Conservation (phyloP, 2,113 vertebrate species). For the Chroicocephalus ridibundus region DNA sequence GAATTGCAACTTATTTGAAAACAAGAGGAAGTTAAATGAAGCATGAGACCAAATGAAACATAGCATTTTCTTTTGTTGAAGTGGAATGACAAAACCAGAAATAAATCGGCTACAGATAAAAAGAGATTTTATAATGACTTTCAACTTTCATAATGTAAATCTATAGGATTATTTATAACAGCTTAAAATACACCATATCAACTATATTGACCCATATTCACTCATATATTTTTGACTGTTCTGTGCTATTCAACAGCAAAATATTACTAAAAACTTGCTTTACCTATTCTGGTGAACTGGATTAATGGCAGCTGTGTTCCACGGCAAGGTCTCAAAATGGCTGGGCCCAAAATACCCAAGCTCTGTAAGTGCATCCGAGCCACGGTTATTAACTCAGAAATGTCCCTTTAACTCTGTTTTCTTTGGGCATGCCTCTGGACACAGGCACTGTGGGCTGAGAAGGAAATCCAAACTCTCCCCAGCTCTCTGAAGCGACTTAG, state of each 20-base stretch:
- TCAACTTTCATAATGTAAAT: not conserved
- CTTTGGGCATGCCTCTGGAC: not conserved
- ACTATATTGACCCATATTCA: not conserved
- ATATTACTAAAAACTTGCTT: not conserved
- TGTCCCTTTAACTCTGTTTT: not conserved
- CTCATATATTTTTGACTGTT: not conserved
- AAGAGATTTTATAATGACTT: not conserved
- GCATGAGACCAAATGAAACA: not conserved
- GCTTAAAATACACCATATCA: not conserved
- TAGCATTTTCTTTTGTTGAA: not conserved
- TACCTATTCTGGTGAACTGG: not conserved
- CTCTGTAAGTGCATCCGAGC: not conserved
- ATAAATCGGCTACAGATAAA: not conserved
- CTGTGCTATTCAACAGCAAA: not conserved
- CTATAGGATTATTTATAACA: not conserved
- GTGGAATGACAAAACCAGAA: not conserved
- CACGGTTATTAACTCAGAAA: not conserved
- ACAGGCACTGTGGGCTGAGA: not conserved
- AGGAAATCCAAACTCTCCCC: not conserved
- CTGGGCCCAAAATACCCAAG: not conserved
- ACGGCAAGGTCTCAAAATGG: not conserved
- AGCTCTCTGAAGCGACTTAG: not conserved
- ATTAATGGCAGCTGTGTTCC: not conserved
- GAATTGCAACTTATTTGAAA: not conserved
- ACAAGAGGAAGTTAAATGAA: not conserved